Evolutionary conservation across 2,888 invertebrate genomes (phyloP), one percentile per base, ranked within the genome.

Genomic region (Caenorhabditis imperialis): DNA sequence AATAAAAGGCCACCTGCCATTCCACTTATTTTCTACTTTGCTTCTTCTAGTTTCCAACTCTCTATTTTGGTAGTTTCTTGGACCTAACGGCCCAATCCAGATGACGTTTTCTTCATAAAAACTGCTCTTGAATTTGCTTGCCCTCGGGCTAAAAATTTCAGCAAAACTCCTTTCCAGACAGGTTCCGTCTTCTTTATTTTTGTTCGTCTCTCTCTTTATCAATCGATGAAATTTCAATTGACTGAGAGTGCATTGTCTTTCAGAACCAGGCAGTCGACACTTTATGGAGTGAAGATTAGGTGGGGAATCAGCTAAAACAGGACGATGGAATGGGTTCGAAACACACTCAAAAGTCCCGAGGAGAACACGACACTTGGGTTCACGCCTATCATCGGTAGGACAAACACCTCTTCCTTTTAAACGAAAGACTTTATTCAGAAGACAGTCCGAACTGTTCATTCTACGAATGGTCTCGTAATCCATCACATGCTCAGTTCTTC

Each of bases 391-490:
- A 33, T 51, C 10, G 58, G 63, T 58, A 18, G n/a, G 38, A 16
- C 45, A 4, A 20, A 12, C n/a, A 14, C 18, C 30, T 16, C 1
- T 12, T 10, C n/a, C 12, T 37, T 18, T 60, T n/a, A 7, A 44
- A 4, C 4, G 6, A 16, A 12, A 10, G 3, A 25, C 14, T 27
- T 25, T 25, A 14, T 45, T 8, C 63, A 63, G 72, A 72, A 45
- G 63, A 73, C 54, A 60, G 47, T 40, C 58, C 77, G 1, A 77
- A 82, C 20, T 85, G 84, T 51, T 78, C 82, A 42, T 85, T 84
- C 72, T 81, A 85, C 58, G 81, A 85, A 54, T 87, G 87, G 87
- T 79, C 84, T n/a, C 75, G 84, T 25, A 80, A 81, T 48, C 84
- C 87, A n/a, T 74, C 83, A 40, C 78, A 85, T 60, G 85, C 87